Percentiles rank a stretch among this genome's conserved stretches.
These are phyloP conservation scores for Syrista parreyssii DNA, from an alignment of 2,888 invertebrate species.

Conservation along the genomic window DNA sequence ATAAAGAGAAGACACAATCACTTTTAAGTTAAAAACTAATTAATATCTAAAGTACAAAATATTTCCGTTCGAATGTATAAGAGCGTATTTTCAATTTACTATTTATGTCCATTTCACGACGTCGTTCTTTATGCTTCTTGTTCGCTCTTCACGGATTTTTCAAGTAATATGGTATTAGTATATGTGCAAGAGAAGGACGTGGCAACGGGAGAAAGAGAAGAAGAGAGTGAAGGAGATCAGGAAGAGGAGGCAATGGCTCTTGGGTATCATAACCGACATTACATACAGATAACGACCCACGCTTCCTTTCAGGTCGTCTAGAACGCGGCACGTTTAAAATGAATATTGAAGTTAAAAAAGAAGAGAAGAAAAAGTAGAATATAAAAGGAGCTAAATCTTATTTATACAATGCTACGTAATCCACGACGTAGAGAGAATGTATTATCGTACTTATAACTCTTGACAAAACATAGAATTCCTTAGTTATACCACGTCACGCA, in stretches of 20 bases:
- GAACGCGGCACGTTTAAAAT: neutral
- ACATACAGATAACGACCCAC: conserved; percentile 48
- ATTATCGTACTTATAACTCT: neutral
- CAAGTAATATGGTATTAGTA: neutral
- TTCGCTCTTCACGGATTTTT: neutral
- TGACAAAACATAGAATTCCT: neutral
- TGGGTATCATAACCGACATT: conserved; percentile 48
- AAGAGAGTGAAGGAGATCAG: conserved; percentile 26
- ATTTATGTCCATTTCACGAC: too few species aligned
- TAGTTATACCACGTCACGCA: neutral
- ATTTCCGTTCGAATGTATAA: too few species aligned
- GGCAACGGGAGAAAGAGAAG: neutral
- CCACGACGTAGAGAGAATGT: neutral
- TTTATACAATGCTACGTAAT: neutral
- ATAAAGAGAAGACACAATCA: neutral
- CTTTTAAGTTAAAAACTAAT: neutral
- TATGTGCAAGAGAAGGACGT: neutral
- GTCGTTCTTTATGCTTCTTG: neutral
- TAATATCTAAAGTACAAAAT: too few species aligned
- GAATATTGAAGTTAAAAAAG: neutral
- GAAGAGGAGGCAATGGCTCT: conserved; percentile 40
- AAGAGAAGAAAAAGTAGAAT: neutral
- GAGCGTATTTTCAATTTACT: too few species aligned
- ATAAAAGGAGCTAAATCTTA: neutral
- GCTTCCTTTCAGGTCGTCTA: conserved; percentile 35